Evolutionary conservation across 2,888 invertebrate species (phyloP).

Genomic region (Hydroisotoma schaefferi): DNA sequence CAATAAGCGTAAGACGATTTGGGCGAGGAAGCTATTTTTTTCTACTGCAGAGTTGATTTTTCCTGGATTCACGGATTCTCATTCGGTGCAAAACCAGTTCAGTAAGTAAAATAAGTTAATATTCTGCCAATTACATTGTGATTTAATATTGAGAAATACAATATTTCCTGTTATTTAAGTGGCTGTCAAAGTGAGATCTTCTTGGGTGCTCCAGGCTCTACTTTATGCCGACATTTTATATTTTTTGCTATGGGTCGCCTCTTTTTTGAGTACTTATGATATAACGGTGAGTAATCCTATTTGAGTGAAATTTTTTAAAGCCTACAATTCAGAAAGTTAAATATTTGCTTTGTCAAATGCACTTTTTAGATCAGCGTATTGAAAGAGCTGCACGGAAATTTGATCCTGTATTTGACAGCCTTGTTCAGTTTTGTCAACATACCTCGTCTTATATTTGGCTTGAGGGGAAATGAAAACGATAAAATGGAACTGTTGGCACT

Average conservation of each 20-base stretch:
- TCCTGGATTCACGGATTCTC: constrained; percentile 30
- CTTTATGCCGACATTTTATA: constrained; percentile 34
- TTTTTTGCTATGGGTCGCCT: constrained; percentile 33
- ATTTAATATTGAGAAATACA: neutral
- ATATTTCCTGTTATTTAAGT: constrained; percentile 16
- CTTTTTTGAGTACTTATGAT: constrained; percentile 33
- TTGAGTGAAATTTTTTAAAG: too few species aligned
- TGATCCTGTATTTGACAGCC: constrained; percentile 27
- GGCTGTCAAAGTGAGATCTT: constrained; percentile 36
- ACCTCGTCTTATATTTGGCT: constrained; percentile 32
- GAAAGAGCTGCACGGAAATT: constrained; percentile 38
- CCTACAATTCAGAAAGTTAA: too few species aligned
- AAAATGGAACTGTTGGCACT: constrained; percentile 39
- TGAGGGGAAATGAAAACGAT: constrained; percentile 38
- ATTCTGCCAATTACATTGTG: neutral
- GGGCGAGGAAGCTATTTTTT: constrained; percentile 38
- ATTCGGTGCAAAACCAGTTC: constrained; percentile 18
- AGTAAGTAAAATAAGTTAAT: constrained; percentile 18
- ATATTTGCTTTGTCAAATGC: neutral
- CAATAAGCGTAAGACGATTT: constrained; percentile 23
- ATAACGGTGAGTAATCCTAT: constrained; percentile 26
- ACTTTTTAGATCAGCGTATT: constrained; percentile 28
- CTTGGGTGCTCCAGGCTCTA: constrained; percentile 30
- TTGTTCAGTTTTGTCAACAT: constrained; percentile 34
- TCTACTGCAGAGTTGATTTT: constrained; percentile 36